Conservation (phyloP, 2,888 invertebrate genomes). For the Leptarthrus brevirostris region DNA sequence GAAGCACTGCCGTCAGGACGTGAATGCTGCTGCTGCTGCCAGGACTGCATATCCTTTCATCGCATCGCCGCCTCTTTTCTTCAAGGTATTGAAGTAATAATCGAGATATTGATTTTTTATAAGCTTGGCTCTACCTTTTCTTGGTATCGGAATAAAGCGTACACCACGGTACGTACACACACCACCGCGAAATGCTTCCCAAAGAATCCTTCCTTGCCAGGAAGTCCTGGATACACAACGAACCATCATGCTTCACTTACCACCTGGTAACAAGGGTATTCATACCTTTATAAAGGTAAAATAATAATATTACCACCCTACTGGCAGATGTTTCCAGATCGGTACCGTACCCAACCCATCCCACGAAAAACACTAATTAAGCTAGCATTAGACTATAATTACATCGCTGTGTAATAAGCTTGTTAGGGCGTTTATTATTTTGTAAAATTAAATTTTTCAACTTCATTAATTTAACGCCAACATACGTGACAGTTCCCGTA, state of each 20-base stretch:
- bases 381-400: conserved; percentile 53
- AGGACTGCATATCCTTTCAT: background rate
- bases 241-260: no score
- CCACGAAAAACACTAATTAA: conserved; percentile 51
- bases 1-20: background rate
- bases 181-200: background rate
- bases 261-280: conserved; percentile 1
- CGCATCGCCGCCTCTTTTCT: background rate
- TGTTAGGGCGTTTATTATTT: conserved; percentile 48
- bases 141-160: conserved; percentile 13
- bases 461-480: conserved; percentile 29
- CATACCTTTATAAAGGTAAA: background rate
- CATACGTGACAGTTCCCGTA: conserved; percentile 8
- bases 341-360: no score
- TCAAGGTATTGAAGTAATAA: conserved; percentile 31
- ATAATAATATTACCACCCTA: conserved; percentile 47
- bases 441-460: conserved; percentile 41
- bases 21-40: background rate
- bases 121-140: background rate
- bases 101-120: conserved; percentile 36
- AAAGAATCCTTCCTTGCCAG: no score
- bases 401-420: conserved; percentile 52
- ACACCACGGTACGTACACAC: background rate
- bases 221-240: no score
- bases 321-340: conserved; percentile 33